Conservation (phyloP, 2,113 vertebrate species). For the Scopus umbretta region DNA sequence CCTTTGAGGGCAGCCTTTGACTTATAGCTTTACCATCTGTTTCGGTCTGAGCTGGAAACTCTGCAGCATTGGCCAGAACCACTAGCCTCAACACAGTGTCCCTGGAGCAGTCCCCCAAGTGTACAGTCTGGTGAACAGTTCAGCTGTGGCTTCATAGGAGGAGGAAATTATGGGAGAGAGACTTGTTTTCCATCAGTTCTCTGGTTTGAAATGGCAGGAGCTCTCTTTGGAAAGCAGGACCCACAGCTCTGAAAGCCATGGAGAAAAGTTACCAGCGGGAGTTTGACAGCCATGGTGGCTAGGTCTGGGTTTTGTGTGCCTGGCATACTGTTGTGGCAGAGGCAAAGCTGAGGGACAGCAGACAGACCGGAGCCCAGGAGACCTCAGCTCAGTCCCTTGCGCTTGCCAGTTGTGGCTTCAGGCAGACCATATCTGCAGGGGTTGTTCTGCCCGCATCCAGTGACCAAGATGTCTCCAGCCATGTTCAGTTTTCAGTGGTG, state of each 20-base stretch:
- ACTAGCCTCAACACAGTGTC: not conserved
- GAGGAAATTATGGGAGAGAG: not conserved
- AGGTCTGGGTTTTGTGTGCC: not conserved
- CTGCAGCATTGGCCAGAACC: not conserved
- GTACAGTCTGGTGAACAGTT: not conserved
- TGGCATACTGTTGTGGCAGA: not conserved
- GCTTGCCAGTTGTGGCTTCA: not conserved
- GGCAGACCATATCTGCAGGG: not conserved
- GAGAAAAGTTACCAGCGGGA: not conserved
- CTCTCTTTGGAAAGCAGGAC: not conserved
- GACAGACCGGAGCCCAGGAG: not conserved
- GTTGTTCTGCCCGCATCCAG: not conserved
- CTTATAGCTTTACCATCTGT: conserved; percentile 38
- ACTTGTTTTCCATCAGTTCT: not conserved
- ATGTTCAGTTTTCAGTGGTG: not conserved
- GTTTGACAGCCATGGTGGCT: not conserved
- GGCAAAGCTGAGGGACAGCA: not conserved
- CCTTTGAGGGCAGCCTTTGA: not conserved
- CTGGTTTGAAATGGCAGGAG: not conserved
- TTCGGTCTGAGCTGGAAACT: not conserved
- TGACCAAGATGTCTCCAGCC: not conserved
- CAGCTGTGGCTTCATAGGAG: not conserved
- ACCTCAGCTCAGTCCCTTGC: not conserved
- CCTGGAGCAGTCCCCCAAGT: not conserved
- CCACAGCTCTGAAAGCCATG: not conserved